A percentile compares a stretch with the other conserved stretches of the same genome.
Conservation (phyloP, 2,797 vertebrate genomes). For the Ptychobarbus kaznakovi region DNA sequence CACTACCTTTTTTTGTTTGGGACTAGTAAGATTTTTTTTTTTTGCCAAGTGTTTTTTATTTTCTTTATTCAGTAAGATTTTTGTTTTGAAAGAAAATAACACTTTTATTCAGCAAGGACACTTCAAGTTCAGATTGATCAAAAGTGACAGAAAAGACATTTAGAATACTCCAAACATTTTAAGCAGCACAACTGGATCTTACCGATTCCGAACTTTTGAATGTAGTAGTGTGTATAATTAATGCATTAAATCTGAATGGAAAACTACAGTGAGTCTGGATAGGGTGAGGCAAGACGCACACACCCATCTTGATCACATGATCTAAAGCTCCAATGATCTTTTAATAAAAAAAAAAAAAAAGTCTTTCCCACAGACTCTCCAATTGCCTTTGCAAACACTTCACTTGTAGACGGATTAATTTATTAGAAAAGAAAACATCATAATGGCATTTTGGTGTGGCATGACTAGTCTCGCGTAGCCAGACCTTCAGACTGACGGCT, state of each 20-base stretch:
- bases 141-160: no score
- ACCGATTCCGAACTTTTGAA: neutral
- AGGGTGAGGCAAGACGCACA: neutral
- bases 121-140: no score
- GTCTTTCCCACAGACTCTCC: slow-evolving; percentile 61
- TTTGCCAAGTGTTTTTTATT: neutral
- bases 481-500: no score
- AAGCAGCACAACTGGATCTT: neutral
- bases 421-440: neutral
- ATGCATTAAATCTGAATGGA: slow-evolving; percentile 45
- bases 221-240: neutral
- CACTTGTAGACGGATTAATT: neutral
- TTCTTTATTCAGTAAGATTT: neutral
- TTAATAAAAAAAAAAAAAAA: slow-evolving; percentile 34
- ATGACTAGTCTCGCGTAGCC: neutral
- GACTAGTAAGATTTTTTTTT: no score
- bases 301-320: slow-evolving; percentile 50
- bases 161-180: no score
- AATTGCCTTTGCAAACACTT: neutral
- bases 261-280: slow-evolving; percentile 40
- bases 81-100: no score
- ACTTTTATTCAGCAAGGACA: neutral
- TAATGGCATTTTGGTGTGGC: neutral
- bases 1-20: neutral
- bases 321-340: slow-evolving; percentile 33